Conservation (phyloP, 2,797 vertebrate species). For the Malurus splendens region DNA sequence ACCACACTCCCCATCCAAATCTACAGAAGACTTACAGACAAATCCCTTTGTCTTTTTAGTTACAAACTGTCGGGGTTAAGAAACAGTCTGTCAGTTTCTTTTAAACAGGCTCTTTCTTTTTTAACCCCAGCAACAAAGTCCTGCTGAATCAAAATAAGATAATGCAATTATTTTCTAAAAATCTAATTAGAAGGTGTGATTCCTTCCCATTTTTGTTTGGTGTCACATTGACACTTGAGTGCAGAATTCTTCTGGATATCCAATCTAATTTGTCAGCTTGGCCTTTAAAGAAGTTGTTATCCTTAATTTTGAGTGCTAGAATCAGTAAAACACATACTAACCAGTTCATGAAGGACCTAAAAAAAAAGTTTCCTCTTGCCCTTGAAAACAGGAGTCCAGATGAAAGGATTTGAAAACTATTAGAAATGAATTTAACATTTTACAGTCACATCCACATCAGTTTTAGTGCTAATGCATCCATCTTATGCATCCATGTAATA, state of each 20-base stretch:
- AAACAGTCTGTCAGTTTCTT: no score
- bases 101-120: no score
- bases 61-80: neutral
- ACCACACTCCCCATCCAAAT: neutral
- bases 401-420: neutral
- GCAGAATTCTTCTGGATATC: neutral
- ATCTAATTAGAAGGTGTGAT: neutral
- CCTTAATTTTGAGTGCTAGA: neutral
- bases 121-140: neutral
- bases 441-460: neutral
- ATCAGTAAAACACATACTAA: neutral
- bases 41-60: neutral
- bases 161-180: neutral
- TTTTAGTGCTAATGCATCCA: neutral
- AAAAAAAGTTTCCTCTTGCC: neutral
- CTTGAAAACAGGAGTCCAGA: neutral
- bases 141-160: neutral
- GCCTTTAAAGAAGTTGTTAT: neutral
- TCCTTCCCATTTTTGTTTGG: neutral
- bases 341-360: neutral
- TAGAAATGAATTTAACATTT: neutral
- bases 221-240: neutral
- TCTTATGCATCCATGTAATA: neutral
- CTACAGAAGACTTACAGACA: neutral
- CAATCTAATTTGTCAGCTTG: neutral